These are phyloP conservation scores for Sorex fumeus DNA, from an alignment of 2,113 vertebrate species.

Conservation along the genomic window DNA sequence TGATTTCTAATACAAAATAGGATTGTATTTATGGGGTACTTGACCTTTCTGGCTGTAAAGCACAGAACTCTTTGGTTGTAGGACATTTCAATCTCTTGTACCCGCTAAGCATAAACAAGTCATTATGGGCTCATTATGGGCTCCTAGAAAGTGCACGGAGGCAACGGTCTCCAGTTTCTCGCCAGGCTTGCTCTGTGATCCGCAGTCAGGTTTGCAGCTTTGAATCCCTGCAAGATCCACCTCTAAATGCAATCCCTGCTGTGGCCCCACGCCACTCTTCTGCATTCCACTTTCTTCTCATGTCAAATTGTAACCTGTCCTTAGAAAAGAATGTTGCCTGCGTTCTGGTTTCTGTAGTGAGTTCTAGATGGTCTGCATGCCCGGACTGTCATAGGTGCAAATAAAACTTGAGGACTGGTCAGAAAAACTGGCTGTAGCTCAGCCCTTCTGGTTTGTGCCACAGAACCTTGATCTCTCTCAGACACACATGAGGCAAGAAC, in stretches of 20 bases:
- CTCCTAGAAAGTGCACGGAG: too few species aligned
- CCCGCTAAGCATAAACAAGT: background rate
- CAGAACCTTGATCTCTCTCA: background rate
- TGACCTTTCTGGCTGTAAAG: conserved; percentile 20
- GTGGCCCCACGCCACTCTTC: background rate
- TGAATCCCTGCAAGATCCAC: background rate
- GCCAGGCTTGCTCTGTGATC: background rate
- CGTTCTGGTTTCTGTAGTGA: background rate
- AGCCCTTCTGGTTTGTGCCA: too few species aligned
- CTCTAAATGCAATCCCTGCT: background rate
- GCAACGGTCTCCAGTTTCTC: background rate
- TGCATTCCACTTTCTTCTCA: background rate
- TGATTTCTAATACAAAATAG: conserved; percentile 6
- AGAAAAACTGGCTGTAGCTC: background rate
- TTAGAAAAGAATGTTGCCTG: background rate
- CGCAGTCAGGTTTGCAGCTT: background rate
- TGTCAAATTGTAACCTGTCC: background rate
- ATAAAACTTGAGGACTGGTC: background rate
- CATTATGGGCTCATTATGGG: background rate
- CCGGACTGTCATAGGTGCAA: background rate
- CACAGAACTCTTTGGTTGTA: background rate
- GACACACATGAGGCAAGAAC: background rate
- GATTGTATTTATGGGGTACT: background rate
- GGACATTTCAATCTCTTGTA: background rate
- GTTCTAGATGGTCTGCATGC: background rate